These are phyloP conservation scores for Oegoconia quadripuncta DNA, from an alignment of 2,888 invertebrate genomes.

Conservation along the genomic window DNA sequence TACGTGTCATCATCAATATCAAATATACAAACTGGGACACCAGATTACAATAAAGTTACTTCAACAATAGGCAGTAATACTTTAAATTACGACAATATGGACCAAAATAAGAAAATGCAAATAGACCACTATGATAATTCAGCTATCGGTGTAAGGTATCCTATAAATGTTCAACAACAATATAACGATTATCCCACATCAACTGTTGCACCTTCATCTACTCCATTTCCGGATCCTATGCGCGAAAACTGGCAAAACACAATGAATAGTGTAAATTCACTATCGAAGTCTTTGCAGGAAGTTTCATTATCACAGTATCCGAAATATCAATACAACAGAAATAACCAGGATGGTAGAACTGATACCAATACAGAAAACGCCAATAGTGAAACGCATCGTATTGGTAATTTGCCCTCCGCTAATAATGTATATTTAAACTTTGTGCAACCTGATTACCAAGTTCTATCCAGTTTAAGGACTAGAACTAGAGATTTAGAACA, in stretches of 20 bases:
- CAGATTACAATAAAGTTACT: constrained; percentile 52
- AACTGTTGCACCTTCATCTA: constrained; percentile 46
- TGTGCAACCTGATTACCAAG: constrained; percentile 57
- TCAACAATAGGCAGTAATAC: constrained; percentile 47
- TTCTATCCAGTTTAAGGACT: constrained; percentile 41
- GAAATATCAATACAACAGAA: constrained; percentile 41
- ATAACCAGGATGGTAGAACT: constrained; percentile 42
- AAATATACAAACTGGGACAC: constrained; percentile 50
- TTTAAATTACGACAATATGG: constrained; percentile 44
- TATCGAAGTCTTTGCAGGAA: constrained; percentile 57
- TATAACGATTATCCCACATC: constrained; percentile 57
- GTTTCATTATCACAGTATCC: constrained; percentile 46
- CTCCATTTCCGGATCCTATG: constrained; percentile 47
- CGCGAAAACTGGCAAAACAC: constrained; percentile 56
- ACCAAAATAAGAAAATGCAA: constrained; percentile 53
- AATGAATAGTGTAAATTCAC: constrained; percentile 40
- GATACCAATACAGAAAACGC: constrained; percentile 37
- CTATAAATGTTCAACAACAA: constrained; percentile 47
- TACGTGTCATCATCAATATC: constrained; percentile 65
- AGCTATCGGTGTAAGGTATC: constrained; percentile 59
- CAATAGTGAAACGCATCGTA: constrained; percentile 57
- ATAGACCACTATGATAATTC: constrained; percentile 70
- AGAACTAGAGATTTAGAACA: constrained; percentile 51
- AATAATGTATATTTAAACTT: constrained; percentile 65
- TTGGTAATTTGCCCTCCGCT: constrained; percentile 51